Evolutionary conservation across 2,888 invertebrate genomes (phyloP).

Genomic region (Ferrisia virgata): DNA sequence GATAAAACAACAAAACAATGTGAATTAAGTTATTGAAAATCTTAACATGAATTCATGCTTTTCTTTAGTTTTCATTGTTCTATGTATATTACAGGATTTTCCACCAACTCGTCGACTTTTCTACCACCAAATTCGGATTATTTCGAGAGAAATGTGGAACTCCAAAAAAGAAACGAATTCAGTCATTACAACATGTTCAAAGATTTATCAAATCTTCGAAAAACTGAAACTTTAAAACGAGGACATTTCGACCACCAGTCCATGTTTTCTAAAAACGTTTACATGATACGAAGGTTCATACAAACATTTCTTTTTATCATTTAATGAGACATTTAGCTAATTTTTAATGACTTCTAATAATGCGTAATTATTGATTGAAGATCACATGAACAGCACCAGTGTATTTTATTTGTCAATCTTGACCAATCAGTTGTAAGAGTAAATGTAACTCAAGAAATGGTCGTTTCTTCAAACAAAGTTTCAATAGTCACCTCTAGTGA

Average conservation of each 20-base stretch:
- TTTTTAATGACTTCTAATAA: not conserved
- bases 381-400: not conserved
- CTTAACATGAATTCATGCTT: not conserved
- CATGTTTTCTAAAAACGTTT: not conserved
- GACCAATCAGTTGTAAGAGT: not conserved
- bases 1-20: too few relatives aligned
- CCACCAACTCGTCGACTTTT: not conserved
- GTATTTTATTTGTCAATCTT: not conserved
- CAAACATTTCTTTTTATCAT: too few relatives aligned
- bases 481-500: not conserved
- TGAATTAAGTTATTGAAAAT: too few relatives aligned
- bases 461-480: not conserved
- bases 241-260: not conserved
- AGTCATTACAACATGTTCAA: not conserved
- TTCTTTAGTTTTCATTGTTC: slow-evolving; percentile 57
- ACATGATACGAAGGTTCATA: not conserved
- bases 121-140: not conserved
- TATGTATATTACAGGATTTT: not conserved
- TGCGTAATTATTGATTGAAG: not conserved
- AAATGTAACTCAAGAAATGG: not conserved
- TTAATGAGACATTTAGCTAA: not conserved
- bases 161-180: not conserved
- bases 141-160: not conserved
- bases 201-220: not conserved
- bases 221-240: not conserved